phyloP scores from a whole-genome alignment of 2,888 invertebrate genomes.

The Tenthredo scrophulariae region DNA sequence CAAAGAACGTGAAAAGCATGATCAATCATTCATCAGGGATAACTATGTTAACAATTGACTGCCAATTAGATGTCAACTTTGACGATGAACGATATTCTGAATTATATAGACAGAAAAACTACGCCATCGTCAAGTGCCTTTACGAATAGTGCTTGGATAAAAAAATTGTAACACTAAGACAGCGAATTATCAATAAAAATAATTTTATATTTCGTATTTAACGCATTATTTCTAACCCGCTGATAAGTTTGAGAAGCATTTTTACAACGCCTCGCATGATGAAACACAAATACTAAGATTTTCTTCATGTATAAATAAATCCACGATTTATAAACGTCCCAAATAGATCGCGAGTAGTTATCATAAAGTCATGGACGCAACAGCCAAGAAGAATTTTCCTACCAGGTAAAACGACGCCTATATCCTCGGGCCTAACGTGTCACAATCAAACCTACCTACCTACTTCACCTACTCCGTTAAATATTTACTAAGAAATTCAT shows the following conservation, averaged over 20 bases:
- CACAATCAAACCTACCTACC: not conserved
- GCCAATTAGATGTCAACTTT: not conserved
- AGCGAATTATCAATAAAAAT: not conserved
- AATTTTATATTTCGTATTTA: not conserved
- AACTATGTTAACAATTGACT: not conserved
- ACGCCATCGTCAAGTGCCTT: not conserved
- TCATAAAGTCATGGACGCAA: not conserved
- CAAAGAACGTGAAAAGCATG: not conserved
- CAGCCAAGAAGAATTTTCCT: not conserved
- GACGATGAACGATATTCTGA: not conserved
- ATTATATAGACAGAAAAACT: not conserved
- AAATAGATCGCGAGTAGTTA: not conserved
- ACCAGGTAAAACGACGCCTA: not conserved
- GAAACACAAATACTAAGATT: constrained; percentile 88
- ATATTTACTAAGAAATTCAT: not conserved
- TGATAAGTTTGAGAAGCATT: not conserved
- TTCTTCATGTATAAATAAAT: constrained; percentile 59
- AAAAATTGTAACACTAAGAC: too few species aligned
- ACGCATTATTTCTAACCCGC: not conserved
- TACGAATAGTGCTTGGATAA: not conserved
- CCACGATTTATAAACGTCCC: not conserved
- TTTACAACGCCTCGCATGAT: constrained; percentile 80
- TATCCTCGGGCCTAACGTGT: not conserved
- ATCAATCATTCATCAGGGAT: not conserved
- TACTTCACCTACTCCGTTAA: not conserved